A percentile compares a stretch with the other conserved stretches of the same genome.
phyloP scores from a whole-genome alignment of 2,113 vertebrate species.

The Megaceryle maxima region DNA sequence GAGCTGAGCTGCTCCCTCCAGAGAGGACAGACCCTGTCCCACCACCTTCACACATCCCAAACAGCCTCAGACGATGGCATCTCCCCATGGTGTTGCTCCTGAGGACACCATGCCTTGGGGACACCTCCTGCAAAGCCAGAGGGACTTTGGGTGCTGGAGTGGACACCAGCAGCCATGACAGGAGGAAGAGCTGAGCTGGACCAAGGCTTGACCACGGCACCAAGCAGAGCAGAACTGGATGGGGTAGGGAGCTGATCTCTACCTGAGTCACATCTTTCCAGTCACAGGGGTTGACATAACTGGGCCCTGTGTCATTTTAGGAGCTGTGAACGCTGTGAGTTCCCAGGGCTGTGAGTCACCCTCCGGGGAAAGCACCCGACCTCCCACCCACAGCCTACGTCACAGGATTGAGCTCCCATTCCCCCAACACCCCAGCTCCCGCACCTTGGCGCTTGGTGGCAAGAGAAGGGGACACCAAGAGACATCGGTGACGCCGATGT shows the following conservation, averaged over 20 bases:
- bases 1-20: not conserved
- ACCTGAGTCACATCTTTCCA: rapidly evolving
- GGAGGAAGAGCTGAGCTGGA: not conserved
- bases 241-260: not conserved
- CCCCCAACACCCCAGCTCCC: not conserved
- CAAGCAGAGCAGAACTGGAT: rapidly evolving
- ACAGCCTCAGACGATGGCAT: rapidly evolving
- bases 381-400: not conserved
- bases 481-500: rapidly evolving
- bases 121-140: not conserved
- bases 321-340: not conserved
- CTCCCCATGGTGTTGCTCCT: rapidly evolving
- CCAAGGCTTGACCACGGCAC: rapidly evolving
- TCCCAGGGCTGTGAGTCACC: not conserved
- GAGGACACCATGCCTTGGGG: not conserved
- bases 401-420: not conserved
- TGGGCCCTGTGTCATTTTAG: not conserved
- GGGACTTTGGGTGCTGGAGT: not conserved
- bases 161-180: rapidly evolving
- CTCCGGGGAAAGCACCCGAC: not conserved
- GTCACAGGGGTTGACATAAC: not conserved
- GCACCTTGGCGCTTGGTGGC: rapidly evolving
- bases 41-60: not conserved
- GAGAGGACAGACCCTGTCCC: not conserved
- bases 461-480: not conserved